These are phyloP conservation scores for Dichetophora obliterata DNA, from an alignment of 2,888 invertebrate genomes.

Conservation along the genomic window DNA sequence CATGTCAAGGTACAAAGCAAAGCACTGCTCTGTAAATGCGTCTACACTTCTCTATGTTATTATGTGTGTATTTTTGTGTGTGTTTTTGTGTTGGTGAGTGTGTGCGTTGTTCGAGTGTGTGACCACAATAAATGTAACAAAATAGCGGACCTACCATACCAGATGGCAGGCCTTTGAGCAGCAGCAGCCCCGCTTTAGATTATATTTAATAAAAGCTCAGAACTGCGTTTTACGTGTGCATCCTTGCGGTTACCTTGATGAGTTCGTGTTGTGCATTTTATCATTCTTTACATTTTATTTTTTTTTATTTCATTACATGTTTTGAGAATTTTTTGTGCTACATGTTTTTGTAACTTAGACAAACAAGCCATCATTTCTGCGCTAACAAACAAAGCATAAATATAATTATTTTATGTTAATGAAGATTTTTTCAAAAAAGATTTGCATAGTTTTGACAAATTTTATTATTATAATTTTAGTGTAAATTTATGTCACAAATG, in stretches of 20 bases:
- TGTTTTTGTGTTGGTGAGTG: neutral
- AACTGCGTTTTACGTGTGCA: slow-evolving; percentile 43
- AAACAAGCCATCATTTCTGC: neutral
- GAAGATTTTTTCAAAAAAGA: neutral
- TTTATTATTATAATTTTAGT: no score
- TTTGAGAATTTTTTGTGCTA: neutral
- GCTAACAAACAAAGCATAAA: neutral
- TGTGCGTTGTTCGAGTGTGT: neutral
- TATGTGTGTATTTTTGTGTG: neutral
- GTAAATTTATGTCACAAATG: no score
- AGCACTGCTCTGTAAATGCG: neutral
- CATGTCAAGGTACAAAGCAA: neutral
- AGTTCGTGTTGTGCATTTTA: slow-evolving; percentile 30
- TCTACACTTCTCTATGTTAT: neutral
- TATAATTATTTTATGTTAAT: slow-evolving; percentile 21
- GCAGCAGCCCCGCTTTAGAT: no score
- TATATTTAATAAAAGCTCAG: slow-evolving; percentile 3
- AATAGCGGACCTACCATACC: neutral
- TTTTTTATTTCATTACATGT: neutral
- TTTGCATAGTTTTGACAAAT: no score
- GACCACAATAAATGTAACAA: slow-evolving; percentile 31
- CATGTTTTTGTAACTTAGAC: neutral
- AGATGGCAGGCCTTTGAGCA: slow-evolving; percentile 10
- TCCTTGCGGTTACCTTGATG: slow-evolving; percentile 45
- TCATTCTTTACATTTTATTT: slow-evolving; percentile 8